Conservation (phyloP, 2,113 vertebrate genomes). For the Etia nguti region DNA sequence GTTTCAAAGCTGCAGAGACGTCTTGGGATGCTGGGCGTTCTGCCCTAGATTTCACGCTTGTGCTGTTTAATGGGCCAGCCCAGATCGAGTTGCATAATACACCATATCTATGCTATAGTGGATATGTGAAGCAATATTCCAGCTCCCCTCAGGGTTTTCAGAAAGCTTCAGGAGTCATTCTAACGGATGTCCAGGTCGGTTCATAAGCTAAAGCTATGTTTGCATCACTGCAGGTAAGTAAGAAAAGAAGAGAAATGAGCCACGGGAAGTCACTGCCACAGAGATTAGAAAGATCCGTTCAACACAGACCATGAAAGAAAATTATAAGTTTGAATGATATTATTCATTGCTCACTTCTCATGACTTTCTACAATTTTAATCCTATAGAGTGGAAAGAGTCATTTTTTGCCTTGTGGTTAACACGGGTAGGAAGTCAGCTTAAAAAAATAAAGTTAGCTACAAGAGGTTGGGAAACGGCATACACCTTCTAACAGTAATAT, state of each 20-base stretch:
- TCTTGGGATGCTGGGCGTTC: conserved; percentile 51
- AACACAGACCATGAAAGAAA: neutral
- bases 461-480: neutral
- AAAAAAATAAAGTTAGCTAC: neutral
- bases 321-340: neutral
- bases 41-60: conserved; percentile 66
- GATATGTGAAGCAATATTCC: conserved; percentile 25
- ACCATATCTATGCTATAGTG: conserved; percentile 48
- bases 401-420: neutral
- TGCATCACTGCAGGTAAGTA: neutral
- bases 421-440: neutral
- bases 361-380: neutral
- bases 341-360: neutral
- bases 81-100: conserved; percentile 58
- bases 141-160: conserved; percentile 1
- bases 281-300: neutral
- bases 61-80: conserved; percentile 59
- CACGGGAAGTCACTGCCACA: neutral
- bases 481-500: neutral
- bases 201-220: neutral
- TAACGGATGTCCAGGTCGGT: neutral
- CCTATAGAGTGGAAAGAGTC: neutral
- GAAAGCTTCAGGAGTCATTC: neutral
- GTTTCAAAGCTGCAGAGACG: conserved; percentile 37
- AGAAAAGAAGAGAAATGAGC: neutral